Conservation (phyloP, 2,113 vertebrate species). For the Zapus hudsonius region DNA sequence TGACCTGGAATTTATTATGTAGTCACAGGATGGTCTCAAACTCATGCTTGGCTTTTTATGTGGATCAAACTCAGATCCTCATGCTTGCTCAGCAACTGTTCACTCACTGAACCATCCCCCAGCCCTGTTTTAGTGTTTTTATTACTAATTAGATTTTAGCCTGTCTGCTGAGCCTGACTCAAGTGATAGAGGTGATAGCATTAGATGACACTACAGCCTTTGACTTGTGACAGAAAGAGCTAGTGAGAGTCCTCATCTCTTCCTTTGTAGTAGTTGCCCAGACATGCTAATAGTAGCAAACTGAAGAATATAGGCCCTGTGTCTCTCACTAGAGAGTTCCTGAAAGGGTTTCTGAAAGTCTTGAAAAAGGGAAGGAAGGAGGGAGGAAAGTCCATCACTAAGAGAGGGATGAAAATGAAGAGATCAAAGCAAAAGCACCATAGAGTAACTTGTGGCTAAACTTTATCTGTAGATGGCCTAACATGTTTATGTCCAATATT, state of each 20-base stretch:
- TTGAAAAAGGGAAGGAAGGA: neutral
- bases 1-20: too few relatives aligned
- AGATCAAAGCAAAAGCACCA: neutral
- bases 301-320: neutral
- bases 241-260: neutral
- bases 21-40: too few relatives aligned
- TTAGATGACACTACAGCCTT: neutral
- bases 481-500: conserved; percentile 31
- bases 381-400: neutral
- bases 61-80: too few relatives aligned
- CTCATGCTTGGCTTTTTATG: too few relatives aligned
- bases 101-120: too few relatives aligned
- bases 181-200: too few relatives aligned
- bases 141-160: too few relatives aligned
- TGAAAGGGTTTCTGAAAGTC: neutral
- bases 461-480: neutral
- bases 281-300: neutral
- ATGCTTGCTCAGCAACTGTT: too few relatives aligned
- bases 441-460: neutral
- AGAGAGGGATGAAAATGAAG: neutral
- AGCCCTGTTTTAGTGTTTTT: too few relatives aligned
- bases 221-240: neutral
- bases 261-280: neutral
- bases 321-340: neutral
- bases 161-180: too few relatives aligned